phyloP scores from a whole-genome alignment of 2,113 vertebrate genomes.

The Mus pahari region DNA sequence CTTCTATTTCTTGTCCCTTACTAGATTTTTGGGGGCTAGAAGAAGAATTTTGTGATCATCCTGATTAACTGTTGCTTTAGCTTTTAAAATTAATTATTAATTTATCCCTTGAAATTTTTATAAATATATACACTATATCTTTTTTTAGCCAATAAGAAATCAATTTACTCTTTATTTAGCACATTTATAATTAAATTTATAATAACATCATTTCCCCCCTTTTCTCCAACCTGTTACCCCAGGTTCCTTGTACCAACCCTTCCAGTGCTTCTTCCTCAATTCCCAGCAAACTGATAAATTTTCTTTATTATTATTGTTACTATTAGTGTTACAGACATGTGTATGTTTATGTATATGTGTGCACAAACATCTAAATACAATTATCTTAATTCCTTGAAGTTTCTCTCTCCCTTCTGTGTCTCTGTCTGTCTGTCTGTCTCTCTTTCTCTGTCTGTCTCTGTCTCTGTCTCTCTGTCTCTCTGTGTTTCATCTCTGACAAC shows the following conservation, averaged over 20 bases:
- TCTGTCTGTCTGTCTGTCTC: no score
- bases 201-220: background rate
- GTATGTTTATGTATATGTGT: background rate
- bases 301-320: background rate
- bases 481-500: background rate
- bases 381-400: background rate
- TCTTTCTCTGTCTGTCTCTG: background rate
- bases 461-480: background rate
- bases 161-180: background rate
- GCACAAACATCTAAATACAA: background rate
- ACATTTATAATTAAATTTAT: background rate
- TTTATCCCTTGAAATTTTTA: no score
- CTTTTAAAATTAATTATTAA: background rate
- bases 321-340: background rate
- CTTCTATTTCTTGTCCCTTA: slow-evolving; percentile 29
- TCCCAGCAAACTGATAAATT: background rate
- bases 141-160: background rate
- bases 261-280: background rate
- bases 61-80: slow-evolving; percentile 6
- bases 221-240: no score
- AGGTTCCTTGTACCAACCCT: background rate
- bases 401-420: background rate
- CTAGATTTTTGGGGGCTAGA: background rate
- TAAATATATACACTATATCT: background rate
- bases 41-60: background rate